A percentile compares a stretch with the other conserved stretches of the same genome.
phyloP scores from a whole-genome alignment of 1,140 invertebrate species.

The Oncopodura yosiiana region DNA sequence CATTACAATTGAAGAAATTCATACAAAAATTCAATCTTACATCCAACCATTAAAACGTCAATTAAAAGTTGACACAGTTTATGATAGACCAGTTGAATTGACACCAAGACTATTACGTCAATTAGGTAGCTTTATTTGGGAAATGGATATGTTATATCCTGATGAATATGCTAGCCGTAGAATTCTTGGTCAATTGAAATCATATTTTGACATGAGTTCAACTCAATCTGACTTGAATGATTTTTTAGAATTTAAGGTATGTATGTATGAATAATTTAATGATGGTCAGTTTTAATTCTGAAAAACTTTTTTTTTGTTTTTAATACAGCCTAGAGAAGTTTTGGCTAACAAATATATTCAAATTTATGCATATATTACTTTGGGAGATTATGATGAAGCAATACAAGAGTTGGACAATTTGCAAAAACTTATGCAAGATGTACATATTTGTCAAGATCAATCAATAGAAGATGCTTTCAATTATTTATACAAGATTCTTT shows the following conservation, averaged over 20 bases:
- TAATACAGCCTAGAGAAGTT: conserved; percentile 3
- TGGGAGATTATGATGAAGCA: neutral
- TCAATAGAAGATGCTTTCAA: neutral
- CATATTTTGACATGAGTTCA: neutral
- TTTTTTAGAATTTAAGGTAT: neutral
- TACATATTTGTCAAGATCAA: neutral
- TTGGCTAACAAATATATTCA: conserved; percentile 16
- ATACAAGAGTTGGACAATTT: conserved; percentile 3
- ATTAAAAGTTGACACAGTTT: no score
- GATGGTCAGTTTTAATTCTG: no score
- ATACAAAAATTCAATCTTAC: no score
- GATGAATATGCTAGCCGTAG: neutral
- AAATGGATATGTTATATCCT: neutral
- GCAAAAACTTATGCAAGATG: neutral
- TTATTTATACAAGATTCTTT: conserved; percentile 1
- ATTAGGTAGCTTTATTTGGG: conserved; percentile 10
- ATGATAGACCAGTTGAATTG: no score
- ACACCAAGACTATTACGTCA: no score
- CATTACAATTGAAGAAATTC: no score
- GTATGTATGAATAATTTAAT: no score
- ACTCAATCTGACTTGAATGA: neutral
- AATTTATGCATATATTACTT: conserved; percentile 1
- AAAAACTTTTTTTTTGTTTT: no score
- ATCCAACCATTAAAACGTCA: no score
- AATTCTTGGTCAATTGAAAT: neutral